These are phyloP conservation scores for Catostomus latipinnis DNA, from an alignment of 2,797 vertebrate species.

Conservation along the genomic window DNA sequence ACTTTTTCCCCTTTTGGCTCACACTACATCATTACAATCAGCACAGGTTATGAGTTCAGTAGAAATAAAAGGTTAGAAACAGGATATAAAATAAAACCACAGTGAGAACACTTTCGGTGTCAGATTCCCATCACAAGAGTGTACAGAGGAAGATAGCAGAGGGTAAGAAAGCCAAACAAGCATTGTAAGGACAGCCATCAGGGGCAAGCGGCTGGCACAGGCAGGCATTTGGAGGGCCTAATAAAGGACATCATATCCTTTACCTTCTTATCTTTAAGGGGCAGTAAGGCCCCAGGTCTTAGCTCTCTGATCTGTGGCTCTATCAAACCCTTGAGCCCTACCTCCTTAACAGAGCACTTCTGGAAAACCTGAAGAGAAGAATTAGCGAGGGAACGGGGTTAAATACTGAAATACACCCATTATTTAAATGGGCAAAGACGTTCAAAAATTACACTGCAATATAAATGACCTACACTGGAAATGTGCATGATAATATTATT, in stretches of 20 bases:
- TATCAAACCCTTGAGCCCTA: constrained; percentile 90
- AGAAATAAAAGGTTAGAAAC: constrained; percentile 64
- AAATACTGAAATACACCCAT: constrained; percentile 50
- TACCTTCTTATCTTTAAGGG: constrained; percentile 98
- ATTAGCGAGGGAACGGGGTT: constrained; percentile 62
- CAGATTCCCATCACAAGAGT: constrained; percentile 30
- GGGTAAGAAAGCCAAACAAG: constrained; percentile 63
- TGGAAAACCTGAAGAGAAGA: constrained; percentile 95
- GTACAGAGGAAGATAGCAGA: constrained; percentile 59
- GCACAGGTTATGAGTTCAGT: constrained; percentile 65
- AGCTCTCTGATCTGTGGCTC: constrained; percentile 92
- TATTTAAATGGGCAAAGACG: constrained; percentile 48
- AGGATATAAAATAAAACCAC: constrained; percentile 53
- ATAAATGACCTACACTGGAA: neutral
- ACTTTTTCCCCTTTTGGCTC: constrained; percentile 68
- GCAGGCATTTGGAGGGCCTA: constrained; percentile 73
- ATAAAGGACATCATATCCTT: constrained; percentile 73
- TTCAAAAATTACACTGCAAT: neutral
- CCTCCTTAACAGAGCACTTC: constrained; percentile 95
- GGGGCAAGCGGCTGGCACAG: constrained; percentile 70
- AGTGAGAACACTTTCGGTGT: constrained; percentile 10
- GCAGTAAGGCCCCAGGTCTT: constrained; percentile 85
- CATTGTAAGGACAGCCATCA: constrained; percentile 67
- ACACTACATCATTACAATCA: constrained; percentile 73
- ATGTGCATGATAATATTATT: neutral